Evolutionary conservation across 1,140 invertebrate species (phyloP), one percentile per base, ranked within the genome.

Genomic region (Calliopsis andreniformis): DNA sequence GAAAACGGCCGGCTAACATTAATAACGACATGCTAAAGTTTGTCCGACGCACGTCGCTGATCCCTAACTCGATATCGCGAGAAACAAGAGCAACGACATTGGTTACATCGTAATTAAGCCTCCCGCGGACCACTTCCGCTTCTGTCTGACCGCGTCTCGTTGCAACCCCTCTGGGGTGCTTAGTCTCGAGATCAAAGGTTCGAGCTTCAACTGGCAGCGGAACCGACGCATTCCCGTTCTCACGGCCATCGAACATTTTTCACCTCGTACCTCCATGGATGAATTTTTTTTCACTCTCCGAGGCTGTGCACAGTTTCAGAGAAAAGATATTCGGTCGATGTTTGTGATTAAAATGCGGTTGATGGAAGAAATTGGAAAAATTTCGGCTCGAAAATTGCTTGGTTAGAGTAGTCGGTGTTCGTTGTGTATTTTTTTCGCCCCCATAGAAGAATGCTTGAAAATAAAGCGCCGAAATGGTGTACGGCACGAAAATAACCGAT

Each of bases 11-110:
- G 58, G 72, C 71, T 66, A 79, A 79, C 77, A 79, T 79, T 79
- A 79, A 79, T 79, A 79, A 79, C 71, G 71, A 68, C 71, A 76
- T 68, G 77, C 56, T 75, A 79, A 79, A 76, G 62, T 79, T 76
- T 79, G 71, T 67, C 35, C 71, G 71, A 68, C 47, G 76, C 47
- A 47, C 59, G 58, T 56, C 32, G 56, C 56, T 76, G 77, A 79
- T 79, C 77, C 25, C 28, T 20, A 28, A 45, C 43, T 32, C 43
- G 63, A 76, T 79, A 79, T 28, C 62, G 45, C 39, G 61, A 23
- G 59, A 79, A 79, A 76, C 71, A 79, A 76, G 71, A 66, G 63
- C 71, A 62, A 76, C 77, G 62, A 61, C 63, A 49, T 56, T 42
- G 55, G 71, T 79, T 76, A 68, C 62, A 79, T 76, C 63, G 63